These are phyloP conservation scores for Oncorhynchus keta DNA, from an alignment of 2,113 vertebrate species.

Conservation along the genomic window DNA sequence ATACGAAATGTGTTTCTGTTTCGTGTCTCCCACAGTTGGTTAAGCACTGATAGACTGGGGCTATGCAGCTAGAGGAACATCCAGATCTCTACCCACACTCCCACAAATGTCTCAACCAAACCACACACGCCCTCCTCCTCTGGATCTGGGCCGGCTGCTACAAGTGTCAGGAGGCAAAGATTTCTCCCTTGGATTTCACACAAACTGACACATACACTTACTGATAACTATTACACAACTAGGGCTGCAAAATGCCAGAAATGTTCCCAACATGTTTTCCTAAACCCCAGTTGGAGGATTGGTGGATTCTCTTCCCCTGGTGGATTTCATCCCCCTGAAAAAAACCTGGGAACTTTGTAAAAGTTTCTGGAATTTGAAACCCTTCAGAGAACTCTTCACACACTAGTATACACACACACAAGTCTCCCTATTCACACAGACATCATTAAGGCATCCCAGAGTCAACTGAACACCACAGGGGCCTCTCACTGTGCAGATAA, in stretches of 20 bases:
- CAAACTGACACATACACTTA: no score
- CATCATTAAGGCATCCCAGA: not conserved
- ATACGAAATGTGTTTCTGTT: constrained; percentile 2
- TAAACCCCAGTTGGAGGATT: no score
- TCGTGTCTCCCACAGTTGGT: constrained; percentile 16
- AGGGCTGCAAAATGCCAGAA: not conserved
- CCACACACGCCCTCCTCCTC: not conserved
- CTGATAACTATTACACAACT: not conserved
- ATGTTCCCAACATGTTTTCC: no score
- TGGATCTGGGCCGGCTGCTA: not conserved
- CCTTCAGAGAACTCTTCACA: no score
- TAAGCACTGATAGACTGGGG: constrained; percentile 10
- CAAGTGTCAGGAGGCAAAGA: not conserved
- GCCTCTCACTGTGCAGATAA: not conserved
- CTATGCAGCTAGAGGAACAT: not conserved
- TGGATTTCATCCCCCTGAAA: no score
- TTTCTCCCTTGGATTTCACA: not conserved
- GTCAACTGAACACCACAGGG: not conserved
- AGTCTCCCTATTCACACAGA: no score
- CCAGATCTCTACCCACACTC: constrained; percentile 4
- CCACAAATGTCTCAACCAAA: not conserved
- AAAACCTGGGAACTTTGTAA: no score
- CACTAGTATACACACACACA: no score
- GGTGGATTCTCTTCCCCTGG: no score
- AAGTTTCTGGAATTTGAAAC: no score